Conservation (phyloP, 2,113 vertebrate genomes). For the Pluvianellus socialis region DNA sequence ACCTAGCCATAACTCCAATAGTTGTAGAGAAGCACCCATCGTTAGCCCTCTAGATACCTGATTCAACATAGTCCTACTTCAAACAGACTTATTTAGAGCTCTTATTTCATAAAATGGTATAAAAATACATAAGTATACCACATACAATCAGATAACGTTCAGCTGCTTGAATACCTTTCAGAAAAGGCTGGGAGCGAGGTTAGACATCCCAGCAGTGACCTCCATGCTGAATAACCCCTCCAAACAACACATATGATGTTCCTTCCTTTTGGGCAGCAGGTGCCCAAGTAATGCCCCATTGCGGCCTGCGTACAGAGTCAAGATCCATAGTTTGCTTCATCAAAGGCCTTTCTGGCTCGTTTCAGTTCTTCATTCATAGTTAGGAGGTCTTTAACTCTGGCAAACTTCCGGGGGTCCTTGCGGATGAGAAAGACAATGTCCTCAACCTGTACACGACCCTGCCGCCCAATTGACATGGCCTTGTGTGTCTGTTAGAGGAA, state of each 20-base stretch:
- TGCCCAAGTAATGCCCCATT: background rate
- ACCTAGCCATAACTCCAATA: background rate
- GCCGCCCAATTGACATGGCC: slow-evolving; percentile 96
- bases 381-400: slow-evolving; percentile 94
- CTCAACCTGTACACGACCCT: slow-evolving; percentile 97
- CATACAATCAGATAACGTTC: background rate
- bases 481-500: slow-evolving; percentile 86
- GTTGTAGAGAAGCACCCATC: background rate
- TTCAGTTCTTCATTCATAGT: slow-evolving; percentile 99
- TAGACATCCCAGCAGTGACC: background rate
- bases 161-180: background rate
- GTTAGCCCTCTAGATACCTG: background rate
- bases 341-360: slow-evolving; percentile 94
- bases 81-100: background rate
- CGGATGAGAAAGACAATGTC: slow-evolving; percentile 97
- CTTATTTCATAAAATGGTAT: background rate
- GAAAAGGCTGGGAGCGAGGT: background rate
- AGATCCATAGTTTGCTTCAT: slow-evolving; percentile 97
- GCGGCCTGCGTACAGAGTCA: slow-evolving; percentile 46
- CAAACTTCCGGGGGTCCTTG: slow-evolving; percentile 96
- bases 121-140: background rate
- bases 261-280: background rate
- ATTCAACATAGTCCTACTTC: background rate
- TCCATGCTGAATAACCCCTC: background rate
- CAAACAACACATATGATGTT: rapidly evolving